A percentile compares a stretch with the other conserved stretches of the same genome.
These are phyloP conservation scores for Suricata suricatta DNA, from an alignment of 2,113 vertebrate species.

Conservation along the genomic window DNA sequence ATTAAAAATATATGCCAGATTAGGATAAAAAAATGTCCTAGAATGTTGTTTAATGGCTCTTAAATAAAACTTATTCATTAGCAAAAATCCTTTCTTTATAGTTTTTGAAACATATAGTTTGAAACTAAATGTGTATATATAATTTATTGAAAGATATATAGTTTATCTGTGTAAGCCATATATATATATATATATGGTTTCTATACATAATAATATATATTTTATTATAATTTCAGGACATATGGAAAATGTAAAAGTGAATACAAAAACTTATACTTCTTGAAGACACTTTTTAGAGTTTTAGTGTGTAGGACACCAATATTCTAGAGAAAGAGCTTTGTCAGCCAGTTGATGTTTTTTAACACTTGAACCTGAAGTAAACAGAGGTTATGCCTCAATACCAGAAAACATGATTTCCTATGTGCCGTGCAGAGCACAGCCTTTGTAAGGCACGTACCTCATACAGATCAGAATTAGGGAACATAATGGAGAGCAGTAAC, in stretches of 20 bases:
- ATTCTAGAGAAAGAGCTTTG: neutral
- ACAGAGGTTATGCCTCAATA: neutral
- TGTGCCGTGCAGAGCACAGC: neutral
- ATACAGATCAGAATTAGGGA: neutral
- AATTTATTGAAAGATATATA: neutral
- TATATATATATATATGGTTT: neutral
- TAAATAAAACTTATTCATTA: neutral
- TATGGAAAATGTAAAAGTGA: neutral
- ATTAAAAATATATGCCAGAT: neutral
- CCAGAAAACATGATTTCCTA: neutral
- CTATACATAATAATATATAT: neutral
- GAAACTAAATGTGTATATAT: neutral
- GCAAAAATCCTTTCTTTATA: neutral
- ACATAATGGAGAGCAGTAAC: neutral
- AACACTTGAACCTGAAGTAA: neutral
- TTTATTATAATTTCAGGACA: neutral
- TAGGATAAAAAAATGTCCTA: neutral
- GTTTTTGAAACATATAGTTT: neutral
- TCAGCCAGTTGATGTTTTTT: neutral
- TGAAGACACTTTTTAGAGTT: neutral
- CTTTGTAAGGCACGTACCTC: neutral
- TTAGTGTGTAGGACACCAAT: neutral
- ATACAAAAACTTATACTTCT: neutral
- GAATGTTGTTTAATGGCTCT: neutral
- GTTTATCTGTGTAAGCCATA: neutral